Percentiles rank a stretch among this genome's conserved stretches.
phyloP scores from a whole-genome alignment of 2,888 invertebrate species.

The Brachypalpus laphriformis region DNA sequence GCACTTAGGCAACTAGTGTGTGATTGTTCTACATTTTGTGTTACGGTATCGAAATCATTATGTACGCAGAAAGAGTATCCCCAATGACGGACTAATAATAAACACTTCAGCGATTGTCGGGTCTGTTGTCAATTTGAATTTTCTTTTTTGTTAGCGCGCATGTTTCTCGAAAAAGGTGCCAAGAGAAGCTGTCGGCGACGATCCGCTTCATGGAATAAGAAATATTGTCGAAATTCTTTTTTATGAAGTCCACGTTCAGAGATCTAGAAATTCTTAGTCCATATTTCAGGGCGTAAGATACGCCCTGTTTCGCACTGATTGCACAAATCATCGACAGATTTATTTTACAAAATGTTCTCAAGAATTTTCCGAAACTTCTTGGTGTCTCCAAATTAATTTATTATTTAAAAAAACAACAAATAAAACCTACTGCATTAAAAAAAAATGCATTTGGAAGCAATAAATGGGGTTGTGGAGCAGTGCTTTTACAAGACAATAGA shows the following conservation, averaged over 20 bases:
- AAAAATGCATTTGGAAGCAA: too few relatives aligned
- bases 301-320: neutral
- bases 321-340: neutral
- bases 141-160: neutral
- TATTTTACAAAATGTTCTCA: too few relatives aligned
- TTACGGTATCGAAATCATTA: neutral
- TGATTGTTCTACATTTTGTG: neutral
- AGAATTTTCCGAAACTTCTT: too few relatives aligned
- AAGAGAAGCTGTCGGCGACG: slow-evolving; percentile 10
- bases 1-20: neutral
- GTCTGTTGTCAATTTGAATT: neutral
- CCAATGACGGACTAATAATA: neutral
- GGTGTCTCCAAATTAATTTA: too few relatives aligned
- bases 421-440: too few relatives aligned
- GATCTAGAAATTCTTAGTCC: neutral
- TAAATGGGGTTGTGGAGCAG: too few relatives aligned
- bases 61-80: neutral
- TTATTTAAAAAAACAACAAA: too few relatives aligned
- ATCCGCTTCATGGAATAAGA: neutral
- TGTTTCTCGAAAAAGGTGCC: neutral
- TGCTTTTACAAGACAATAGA: too few relatives aligned
- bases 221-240: neutral
- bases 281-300: neutral
- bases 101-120: neutral
- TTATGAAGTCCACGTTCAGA: neutral